A percentile compares a stretch with the other conserved stretches of the same genome.
Evolutionary conservation across 53 echinoderm and acorn worm genomes (phyloP).

Genomic region (Holothuria leucospilota): DNA sequence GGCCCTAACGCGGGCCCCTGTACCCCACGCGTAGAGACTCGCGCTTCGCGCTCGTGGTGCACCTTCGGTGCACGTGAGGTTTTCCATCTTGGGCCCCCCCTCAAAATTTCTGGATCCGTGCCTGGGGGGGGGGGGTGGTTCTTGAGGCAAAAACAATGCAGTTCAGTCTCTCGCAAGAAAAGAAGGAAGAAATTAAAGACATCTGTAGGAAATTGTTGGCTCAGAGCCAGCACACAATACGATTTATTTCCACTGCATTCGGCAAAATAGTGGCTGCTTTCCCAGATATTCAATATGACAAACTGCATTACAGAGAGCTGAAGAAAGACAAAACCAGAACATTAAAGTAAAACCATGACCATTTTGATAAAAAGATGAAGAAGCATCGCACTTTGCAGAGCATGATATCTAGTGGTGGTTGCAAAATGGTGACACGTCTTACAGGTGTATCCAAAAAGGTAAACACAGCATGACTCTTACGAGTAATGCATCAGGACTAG

Average conservation of each 20-base stretch:
- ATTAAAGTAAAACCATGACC: neutral
- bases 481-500: slow-evolving; percentile 49
- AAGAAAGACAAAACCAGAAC: neutral
- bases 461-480: neutral
- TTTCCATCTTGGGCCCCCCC: no score
- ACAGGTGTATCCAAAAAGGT: neutral
- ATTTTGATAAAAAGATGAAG: neutral
- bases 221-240: neutral
- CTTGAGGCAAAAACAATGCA: slow-evolving; percentile 36
- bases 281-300: slow-evolving; percentile 68
- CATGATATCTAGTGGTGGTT: neutral
- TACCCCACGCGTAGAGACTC: no score
- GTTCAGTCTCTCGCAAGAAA: slow-evolving; percentile 34
- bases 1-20: no score
- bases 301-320: neutral
- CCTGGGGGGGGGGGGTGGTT: slow-evolving; percentile 36
- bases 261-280: slow-evolving; percentile 65
- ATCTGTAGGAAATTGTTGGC: neutral
- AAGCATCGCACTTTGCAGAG: neutral
- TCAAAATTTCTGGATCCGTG: no score
- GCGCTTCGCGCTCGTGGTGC: no score
- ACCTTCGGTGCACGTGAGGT: no score
- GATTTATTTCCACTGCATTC: slow-evolving; percentile 30
- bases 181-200: slow-evolving; percentile 32
- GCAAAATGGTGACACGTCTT: neutral